These are phyloP conservation scores for Dromococcyx pavoninus DNA, from an alignment of 2,797 vertebrate species.

Conservation along the genomic window DNA sequence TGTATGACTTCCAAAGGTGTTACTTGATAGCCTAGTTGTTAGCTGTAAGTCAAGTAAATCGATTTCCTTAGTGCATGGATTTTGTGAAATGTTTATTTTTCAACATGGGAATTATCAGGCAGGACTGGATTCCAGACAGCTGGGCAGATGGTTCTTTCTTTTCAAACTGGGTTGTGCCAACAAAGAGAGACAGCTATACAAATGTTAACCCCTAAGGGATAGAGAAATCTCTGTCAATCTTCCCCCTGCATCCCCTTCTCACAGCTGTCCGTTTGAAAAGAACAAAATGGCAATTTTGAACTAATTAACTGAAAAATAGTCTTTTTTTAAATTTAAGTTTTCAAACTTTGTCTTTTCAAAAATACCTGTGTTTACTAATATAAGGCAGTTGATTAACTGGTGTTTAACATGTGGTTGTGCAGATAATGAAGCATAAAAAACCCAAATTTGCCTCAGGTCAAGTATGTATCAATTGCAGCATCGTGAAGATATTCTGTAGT, in stretches of 20 bases:
- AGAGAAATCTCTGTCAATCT: background rate
- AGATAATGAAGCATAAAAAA: constrained; percentile 17
- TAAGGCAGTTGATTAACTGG: background rate
- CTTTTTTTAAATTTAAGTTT: background rate
- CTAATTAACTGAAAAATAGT: background rate
- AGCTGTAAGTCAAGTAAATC: background rate
- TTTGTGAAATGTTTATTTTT: constrained; percentile 53
- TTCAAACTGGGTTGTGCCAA: constrained; percentile 63
- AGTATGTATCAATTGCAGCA: background rate
- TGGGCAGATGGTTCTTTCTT: constrained; percentile 72
- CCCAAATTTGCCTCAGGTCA: background rate
- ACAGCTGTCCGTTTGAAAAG: background rate
- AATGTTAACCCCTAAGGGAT: constrained; percentile 64
- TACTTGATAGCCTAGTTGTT: background rate
- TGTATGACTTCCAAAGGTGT: background rate
- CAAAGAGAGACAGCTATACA: constrained; percentile 59
- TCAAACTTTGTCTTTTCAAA: background rate
- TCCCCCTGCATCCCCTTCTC: background rate
- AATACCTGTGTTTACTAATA: background rate
- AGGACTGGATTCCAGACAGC: constrained; percentile 60
- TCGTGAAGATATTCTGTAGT: background rate
- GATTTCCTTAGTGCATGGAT: background rate
- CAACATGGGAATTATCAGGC: constrained; percentile 41
- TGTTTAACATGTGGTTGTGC: background rate
- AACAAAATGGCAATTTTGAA: background rate